These are phyloP conservation scores for Dioctria linearis DNA, from an alignment of 2,888 invertebrate genomes.

Conservation along the genomic window DNA sequence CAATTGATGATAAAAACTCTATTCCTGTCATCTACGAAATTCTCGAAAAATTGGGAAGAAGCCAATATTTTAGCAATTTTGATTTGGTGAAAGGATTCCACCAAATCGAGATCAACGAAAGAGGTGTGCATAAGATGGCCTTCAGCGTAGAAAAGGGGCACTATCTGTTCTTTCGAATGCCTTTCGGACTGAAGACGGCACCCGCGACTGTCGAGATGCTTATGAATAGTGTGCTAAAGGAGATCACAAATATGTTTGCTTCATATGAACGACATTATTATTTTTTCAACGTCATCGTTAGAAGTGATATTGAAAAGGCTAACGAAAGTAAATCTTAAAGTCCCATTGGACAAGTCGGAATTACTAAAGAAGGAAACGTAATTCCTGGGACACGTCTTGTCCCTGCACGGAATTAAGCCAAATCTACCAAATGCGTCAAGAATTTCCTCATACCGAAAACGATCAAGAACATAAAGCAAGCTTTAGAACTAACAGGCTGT, in stretches of 20 bases:
- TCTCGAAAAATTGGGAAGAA: slow-evolving; percentile 52
- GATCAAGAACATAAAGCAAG: no score
- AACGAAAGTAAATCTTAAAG: no score
- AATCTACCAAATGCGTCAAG: no score
- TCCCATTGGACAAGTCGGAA: slow-evolving; percentile 59
- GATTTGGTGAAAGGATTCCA: slow-evolving; percentile 45
- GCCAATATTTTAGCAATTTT: slow-evolving; percentile 53
- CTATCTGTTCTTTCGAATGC: slow-evolving; percentile 50
- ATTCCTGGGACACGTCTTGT: no score
- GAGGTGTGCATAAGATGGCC: slow-evolving; percentile 47
- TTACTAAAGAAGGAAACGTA: no score
- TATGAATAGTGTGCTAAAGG: slow-evolving; percentile 56
- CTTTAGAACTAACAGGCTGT: no score
- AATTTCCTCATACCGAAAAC: no score
- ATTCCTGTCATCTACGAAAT: slow-evolving; percentile 51
- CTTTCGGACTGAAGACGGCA: slow-evolving; percentile 55
- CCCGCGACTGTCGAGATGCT: slow-evolving; percentile 55
- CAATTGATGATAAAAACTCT: slow-evolving; percentile 53
- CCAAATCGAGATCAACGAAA: slow-evolving; percentile 4
- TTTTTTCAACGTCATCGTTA: slow-evolving; percentile 31
- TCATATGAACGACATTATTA: no score
- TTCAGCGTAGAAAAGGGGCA: slow-evolving; percentile 42
- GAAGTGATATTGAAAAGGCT: no score
- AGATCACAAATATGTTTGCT: slow-evolving; percentile 54
- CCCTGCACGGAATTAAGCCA: no score